Base-by-base conservation (phyloP, 2,113 vertebrate species). In the Cololabis saira region DNA sequence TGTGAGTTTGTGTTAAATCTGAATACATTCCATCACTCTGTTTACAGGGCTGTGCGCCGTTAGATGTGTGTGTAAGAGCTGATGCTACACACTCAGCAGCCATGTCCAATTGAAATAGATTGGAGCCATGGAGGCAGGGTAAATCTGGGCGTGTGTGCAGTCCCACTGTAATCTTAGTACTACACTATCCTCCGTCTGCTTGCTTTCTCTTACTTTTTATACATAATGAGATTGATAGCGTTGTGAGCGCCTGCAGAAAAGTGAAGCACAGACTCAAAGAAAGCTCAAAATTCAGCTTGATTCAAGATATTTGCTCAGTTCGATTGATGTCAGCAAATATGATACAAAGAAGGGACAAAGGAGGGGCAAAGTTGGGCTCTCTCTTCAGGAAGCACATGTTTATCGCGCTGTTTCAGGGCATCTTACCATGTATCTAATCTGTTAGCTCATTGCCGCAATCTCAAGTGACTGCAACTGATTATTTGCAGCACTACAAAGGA, bases 61-160 rank as follows among this genome's bases (percentile, higher is more conserved):
- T 50, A 76, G 81, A 59, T 37, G 67, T 69, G 80, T 80, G 75
- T 71, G 6, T 37, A 43, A 76, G 65, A 52, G 67, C 13, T 16
- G 27, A 58, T 40, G 77, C 69, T 66, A 71, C 81, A 70, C 61
- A 65, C 63, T 64, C 74, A 30, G 71, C 79, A 89, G 88, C 88
- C 88, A 76, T 88, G 83, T 88, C 88, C 82, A 89, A 89, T 89
- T 71, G 80, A 61, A 87, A 86, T 87, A 90, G 84, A 90, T 88
- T 88, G 84, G 80, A 83, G 81, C 77, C 67, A 15, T 70, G 63
- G 71, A 73, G 55, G 63, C 71, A 30, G 73, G 61, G 71, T 87
- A 55, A 74, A 75, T 67, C 43, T 61, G 64, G 55, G 73, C 54
- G 76, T 71, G 73, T 62, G 40, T 41, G 81, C 76, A 47, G 74